Evolutionary conservation across 2,113 vertebrate genomes (phyloP), one percentile per base, ranked within the genome.

Genomic region (Tragulus kanchil): DNA sequence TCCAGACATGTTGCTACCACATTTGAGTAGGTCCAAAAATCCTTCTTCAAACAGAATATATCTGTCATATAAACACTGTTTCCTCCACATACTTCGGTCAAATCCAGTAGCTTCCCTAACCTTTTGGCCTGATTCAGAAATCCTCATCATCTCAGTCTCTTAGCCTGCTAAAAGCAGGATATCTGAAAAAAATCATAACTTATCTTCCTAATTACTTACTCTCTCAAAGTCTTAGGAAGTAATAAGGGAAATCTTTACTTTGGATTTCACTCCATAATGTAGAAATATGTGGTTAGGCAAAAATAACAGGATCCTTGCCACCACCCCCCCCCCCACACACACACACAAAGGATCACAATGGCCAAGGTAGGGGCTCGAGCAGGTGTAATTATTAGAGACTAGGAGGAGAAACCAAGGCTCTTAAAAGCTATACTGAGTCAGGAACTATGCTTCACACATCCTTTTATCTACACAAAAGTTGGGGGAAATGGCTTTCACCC

Each of bases 231-330:
- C 62, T 89, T 85, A 83, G 48, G 36, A 95, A 89, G 31, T 65
- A 79, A 77, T 83, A 54, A 92, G 8, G 26, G 31, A 58, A 89
- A 88, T 3, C 65, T 77, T 69, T 69, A 15, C 62, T 73, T 71
- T 67, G 88, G 28, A 67, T 52, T 85, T 97, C 36, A 87, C 14
- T 88, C 59, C 54, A 91, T 91, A 94, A 81, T 67, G 45, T 19
- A 84, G 69, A 90, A 42, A 19, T 90, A 21, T 85, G 59, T 36
- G 19, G 36, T 94, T 64, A 69, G 52, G 14, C 75, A 59, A 36
- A 75, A 93, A 73, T 31, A 28, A 45, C 48, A 95, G 62, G 28
- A 48, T 25, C 7, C 23, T 64, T 89, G 54, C 23, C 82, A 77
- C 52, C 92, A 92, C 50, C 25, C 36, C 36, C 36, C 36, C 36